Base-by-base conservation (phyloP, 2,888 invertebrate species). In the Oligia fasciuncula region DNA sequence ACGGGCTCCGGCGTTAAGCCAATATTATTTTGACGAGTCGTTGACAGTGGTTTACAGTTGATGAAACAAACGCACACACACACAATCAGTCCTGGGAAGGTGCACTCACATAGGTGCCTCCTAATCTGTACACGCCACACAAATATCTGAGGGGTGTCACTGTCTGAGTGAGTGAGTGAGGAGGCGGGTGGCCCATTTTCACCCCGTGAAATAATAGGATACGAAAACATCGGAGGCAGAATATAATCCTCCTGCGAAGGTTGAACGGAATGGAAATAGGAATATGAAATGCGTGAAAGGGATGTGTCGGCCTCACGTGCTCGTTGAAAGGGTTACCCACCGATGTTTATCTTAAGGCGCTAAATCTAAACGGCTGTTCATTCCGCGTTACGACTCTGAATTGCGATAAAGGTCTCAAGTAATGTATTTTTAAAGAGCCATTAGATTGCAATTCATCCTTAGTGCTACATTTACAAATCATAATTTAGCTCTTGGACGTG, bases 131-230 rank as follows among this genome's bases (percentile, higher is more conserved):
- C 83, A 91, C 90, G 88, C 91, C 91, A 92, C 93, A 94, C 93
- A 93, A 88, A 85, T 84, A 87, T 83, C 87, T 84, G 86, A 83
- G 84, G 90, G 92, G 92, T 94, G 94, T 94, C 91, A 91, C 89
- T 93, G 91, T 91, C 89, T 92, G 93, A 93, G 94, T 94, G 93
- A 93, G 94, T 93, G 94, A 91, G 94, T 88, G 88, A 93, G 95
- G 95, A 91, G 95, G 95, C 93, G 95, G 96, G 95, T 94, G 96
- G 95, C 94, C 95, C 94, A 97, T 96, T 97, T 96, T 96, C 97
- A 96, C 97, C 96, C 96, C 92, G 96, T 94, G 95, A 96, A 96
- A 97, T 97, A 97, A 97, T 97, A 96, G 96, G 97, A 97, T 97
- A 96, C 94, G 96, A 97, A 97, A 97, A 97, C 96, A 96, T 97